Evolutionary conservation across 1,140 invertebrate species (phyloP), one percentile per base, ranked within the genome.

Genomic region (Drosophila bifasciata): DNA sequence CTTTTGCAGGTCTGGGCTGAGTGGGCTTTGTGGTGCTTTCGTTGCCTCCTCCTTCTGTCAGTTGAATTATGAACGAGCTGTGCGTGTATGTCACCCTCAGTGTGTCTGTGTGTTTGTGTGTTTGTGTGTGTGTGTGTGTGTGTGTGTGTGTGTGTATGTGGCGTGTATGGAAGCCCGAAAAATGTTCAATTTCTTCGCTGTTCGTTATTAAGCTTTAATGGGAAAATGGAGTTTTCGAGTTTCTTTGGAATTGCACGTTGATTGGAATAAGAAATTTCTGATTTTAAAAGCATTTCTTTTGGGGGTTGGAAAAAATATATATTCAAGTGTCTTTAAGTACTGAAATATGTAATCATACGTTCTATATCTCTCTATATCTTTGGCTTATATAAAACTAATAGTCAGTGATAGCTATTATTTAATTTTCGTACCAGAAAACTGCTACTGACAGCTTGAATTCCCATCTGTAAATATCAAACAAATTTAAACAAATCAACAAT

Each of bases 11-110:
- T 46, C 28, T 62, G 23, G 11, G 15, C 45, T 48, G 53, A 71
- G 53, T 21, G 50, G 28, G 53, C 55, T 62, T 58, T 55, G 19
- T 13, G 43, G 19, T 7, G 45, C 39, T 49, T 51, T 48, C 41
- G 2, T 8, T 61, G 36, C 40, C 40, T 44, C 40, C 40, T 44
- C 25, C 49, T 36, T 13, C 17, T 25, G 28, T 40, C 39, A n/a
- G 19, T 17, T 84, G 52, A 84, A 75, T 75, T 83, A 67, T 76
- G 49, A 71, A 63, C 40, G 66, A 58, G 69, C 36, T 58, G 15
- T 46, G 16, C 44, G 25, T 51, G 48, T 53, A 16, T 60, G 32
- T 67, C 13, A n/a, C 13, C 16, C 13, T 41, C 15, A 13, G 25
- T 23, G 36, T 53, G 25, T 16, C 28, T 23, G 23, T n/a, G 15